Base-by-base conservation (phyloP, 2,888 invertebrate genomes). In the Thecophora atra region DNA sequence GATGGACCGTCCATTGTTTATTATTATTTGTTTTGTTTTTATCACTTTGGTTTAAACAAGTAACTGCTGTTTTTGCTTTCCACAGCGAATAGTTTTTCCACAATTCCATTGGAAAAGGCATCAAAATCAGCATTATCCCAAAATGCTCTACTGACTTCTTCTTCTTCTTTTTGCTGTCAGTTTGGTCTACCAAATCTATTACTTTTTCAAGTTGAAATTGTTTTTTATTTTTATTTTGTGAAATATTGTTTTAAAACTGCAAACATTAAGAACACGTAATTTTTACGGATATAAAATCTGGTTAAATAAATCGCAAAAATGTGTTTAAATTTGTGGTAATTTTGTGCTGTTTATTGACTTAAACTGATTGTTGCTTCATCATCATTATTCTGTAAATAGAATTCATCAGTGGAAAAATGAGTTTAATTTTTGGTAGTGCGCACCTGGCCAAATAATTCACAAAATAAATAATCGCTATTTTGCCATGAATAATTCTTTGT, bases 221-320 rank as follows among this genome's bases (percentile, higher is more conserved):
- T 37, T 68, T 68, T 68, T 68, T 56, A 30, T 68, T 68, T 68
- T 56, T 68, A 52, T 67, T 54, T 51, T 44, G 58, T 70, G 51
- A 69, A 69, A 44, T 69, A 60, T 68, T 68, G 44, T 70, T 70
- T 70, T 70, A 70, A 42, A 70, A 28, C 69, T 70, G 17, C 47
- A 70, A 70, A 30, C 51, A 51, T 70, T 70, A 24, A 51, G 70
- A 63, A 70, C 70, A 70, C 70, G 70, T 70, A 70, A 70, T 70
- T 70, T 21, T n/a, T 24, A 37, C 70, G 52, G 52, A 37, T 52
- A 63, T 42, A 56, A 70, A 52, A 63, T 63, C 51, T 52, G 19
- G 19, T n/a, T 63, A 28, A 24, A 64, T 1, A 62, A 60, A 28
- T 24, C 37, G 37, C 15, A 62, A 70, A 15, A 62, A 70, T 70